These are phyloP conservation scores for Cryptus viduatorius DNA, from an alignment of 2,888 invertebrate species.

Conservation along the genomic window DNA sequence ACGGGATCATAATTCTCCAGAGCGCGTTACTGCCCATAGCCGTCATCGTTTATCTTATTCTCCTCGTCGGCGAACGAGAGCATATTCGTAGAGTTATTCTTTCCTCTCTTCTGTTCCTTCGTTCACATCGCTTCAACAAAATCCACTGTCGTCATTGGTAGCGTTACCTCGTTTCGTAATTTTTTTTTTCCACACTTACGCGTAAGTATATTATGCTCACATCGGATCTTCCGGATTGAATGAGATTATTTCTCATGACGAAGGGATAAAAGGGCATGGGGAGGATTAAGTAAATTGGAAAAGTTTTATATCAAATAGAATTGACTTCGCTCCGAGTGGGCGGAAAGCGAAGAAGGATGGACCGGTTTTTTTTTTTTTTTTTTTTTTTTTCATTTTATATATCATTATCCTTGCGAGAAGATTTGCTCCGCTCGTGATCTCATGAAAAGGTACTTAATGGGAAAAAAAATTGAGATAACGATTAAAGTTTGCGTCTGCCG, in stretches of 20 bases:
- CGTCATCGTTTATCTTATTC: constrained; percentile 6
- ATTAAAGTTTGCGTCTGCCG: too few species aligned
- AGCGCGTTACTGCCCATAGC: not conserved
- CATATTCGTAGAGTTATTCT: constrained; percentile 23
- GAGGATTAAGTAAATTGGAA: not conserved
- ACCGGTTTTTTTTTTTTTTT: not conserved
- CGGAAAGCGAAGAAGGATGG: not conserved
- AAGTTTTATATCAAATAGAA: not conserved
- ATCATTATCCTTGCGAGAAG: too few species aligned
- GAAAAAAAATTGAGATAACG: too few species aligned
- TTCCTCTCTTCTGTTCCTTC: not conserved
- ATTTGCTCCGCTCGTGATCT: too few species aligned
- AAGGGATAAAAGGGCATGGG: not conserved
- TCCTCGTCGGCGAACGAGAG: constrained; percentile 9
- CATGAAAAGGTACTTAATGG: too few species aligned
- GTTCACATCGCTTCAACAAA: not conserved
- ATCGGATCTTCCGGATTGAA: not conserved
- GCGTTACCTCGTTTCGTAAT: too few species aligned
- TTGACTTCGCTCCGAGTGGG: not conserved
- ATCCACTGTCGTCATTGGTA: not conserved
- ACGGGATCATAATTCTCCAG: constrained; percentile 16
- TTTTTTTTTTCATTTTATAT: not conserved
- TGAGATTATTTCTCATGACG: not conserved
- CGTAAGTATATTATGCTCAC: not conserved
- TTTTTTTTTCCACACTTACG: not conserved